phyloP scores from a whole-genome alignment of 2,113 vertebrate genomes.

The Cebus imitator region DNA sequence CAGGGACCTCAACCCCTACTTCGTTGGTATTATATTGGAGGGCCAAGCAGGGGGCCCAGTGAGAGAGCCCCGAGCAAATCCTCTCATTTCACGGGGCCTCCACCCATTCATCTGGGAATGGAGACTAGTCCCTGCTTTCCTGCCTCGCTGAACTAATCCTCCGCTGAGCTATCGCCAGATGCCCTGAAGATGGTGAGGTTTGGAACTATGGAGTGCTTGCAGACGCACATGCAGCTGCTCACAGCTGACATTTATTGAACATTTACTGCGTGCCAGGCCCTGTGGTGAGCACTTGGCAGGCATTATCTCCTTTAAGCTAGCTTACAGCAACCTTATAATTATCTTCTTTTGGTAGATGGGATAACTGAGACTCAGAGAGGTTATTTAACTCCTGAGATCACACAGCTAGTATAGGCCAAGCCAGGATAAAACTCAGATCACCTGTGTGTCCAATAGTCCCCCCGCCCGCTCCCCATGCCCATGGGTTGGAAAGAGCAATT shows the following conservation, averaged over 20 bases:
- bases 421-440: constrained; percentile 5
- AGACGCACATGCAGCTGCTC: background rate
- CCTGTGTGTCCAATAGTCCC: background rate
- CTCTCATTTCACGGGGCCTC: background rate
- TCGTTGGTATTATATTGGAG: background rate
- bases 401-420: background rate
- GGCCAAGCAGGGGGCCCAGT: no score
- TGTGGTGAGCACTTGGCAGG: background rate
- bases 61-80: background rate
- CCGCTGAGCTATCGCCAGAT: background rate
- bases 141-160: background rate
- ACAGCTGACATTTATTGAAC: background rate
- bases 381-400: background rate
- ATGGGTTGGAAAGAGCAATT: background rate
- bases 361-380: constrained; percentile 29
- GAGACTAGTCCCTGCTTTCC: background rate
- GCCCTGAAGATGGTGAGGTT: background rate
- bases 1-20: background rate
- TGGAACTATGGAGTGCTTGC: background rate
- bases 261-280: background rate
- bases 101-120: background rate
- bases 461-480: background rate
- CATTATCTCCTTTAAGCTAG: background rate
- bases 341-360: constrained; percentile 13
- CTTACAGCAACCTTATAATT: constrained; percentile 10